These are phyloP conservation scores for Helicolenus hilgendorfi DNA, from an alignment of 2,797 vertebrate species.

Conservation along the genomic window DNA sequence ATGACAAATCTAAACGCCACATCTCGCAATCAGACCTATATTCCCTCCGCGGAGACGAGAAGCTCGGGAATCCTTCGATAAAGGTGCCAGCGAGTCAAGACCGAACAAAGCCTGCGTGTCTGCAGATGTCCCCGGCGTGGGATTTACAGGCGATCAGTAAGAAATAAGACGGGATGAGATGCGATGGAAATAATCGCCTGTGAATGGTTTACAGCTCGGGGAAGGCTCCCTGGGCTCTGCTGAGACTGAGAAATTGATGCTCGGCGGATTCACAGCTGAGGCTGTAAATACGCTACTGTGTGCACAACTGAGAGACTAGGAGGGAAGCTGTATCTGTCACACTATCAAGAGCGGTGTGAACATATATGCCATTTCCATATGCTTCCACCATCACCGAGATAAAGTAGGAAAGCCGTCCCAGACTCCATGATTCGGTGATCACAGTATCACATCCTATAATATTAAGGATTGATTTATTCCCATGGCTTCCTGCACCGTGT, in stretches of 20 bases:
- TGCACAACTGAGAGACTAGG: neutral
- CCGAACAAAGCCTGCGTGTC: slow-evolving; percentile 27
- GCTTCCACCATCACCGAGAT: slow-evolving; percentile 23
- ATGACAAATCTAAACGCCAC: neutral
- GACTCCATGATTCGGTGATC: slow-evolving; percentile 17
- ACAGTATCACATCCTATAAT: neutral
- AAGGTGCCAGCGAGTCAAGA: slow-evolving; percentile 2
- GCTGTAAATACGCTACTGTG: slow-evolving; percentile 44
- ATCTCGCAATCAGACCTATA: neutral
- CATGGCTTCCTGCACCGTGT: neutral
- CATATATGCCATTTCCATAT: neutral
- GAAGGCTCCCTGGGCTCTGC: slow-evolving; percentile 29
- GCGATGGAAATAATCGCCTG: slow-evolving; percentile 48
- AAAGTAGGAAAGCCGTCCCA: slow-evolving; percentile 7
- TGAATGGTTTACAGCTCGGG: slow-evolving; percentile 45
- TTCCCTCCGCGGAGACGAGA: neutral
- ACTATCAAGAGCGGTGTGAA: neutral
- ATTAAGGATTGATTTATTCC: slow-evolving; percentile 47
- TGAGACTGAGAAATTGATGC: slow-evolving; percentile 48
- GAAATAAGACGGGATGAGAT: slow-evolving; percentile 49
- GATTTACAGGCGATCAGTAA: slow-evolving; percentile 45
- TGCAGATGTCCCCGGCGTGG: neutral
- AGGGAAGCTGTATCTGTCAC: slow-evolving; percentile 22
- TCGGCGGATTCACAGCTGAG: slow-evolving; percentile 30
- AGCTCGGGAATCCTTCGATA: slow-evolving; percentile 10